Evolutionary conservation across 2,113 vertebrate species (phyloP), one percentile per base, ranked within the genome.

Genomic region (Tetrax tetrax): DNA sequence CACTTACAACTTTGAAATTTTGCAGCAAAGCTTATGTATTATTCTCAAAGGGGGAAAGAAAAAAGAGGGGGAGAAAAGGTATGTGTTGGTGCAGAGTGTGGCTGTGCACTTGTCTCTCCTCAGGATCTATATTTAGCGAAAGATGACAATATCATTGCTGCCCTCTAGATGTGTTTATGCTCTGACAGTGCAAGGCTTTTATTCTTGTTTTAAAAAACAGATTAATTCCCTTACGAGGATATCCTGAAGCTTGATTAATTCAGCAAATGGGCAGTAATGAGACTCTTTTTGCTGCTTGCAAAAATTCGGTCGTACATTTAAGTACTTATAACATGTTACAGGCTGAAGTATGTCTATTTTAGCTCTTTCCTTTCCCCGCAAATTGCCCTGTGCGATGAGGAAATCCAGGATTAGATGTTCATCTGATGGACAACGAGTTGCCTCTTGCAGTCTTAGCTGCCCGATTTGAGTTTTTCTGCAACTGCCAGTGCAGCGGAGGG

Each of bases 151-250:
- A 93, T 74, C 84, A 21, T 93, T 96, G 87, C 93, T 93, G 95
- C 92, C 95, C 95, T 96, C 95, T 97, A 94, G 95, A 93, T 93
- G 87, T 88, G 85, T 88, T 97, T 96, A 10, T 95, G 92, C 84
- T 91, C 88, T 85, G 87, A 80, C 75, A 86, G 78, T 4, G 31
- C 72, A 59, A 85, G 74, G 93, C 92, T 93, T 94, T 91, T 77
- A 91, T 93, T 87, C 59, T 66, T 93, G 75, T 93, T 96, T 91
- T 74, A 83, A 59, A 68, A 93, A 94, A 94, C 81, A 87, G 48
- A 69, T 91, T 94, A 90, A 83, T 91, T 95, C 74, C 63, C 85
- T 93, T 83, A 85, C 77, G 94, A 95, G 79, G 66, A n/a, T 91
- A 85, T 51, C 47, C 85, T 91, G 74, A 80, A 85, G 82, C 93